Evolutionary conservation across 2,797 vertebrate species (phyloP), one percentile per base, ranked within the genome.

Genomic region (Petrocephalus sullivani): DNA sequence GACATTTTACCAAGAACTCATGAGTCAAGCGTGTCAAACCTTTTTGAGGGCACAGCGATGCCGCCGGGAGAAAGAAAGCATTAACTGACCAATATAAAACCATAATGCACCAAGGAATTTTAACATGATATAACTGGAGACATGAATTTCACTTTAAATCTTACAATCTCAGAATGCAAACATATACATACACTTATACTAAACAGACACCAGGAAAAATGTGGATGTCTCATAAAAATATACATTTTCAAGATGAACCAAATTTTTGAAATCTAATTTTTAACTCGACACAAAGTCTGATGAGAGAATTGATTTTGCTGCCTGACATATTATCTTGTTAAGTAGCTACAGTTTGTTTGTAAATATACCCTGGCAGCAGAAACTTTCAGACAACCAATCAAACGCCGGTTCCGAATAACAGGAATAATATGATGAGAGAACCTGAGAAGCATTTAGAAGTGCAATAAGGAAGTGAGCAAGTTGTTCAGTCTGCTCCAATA

Each of bases 241-340:
- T 14, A 71, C 41, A 85, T 89, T 89, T 54, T 85, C 21, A 85
- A 85, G 8, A 49, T 49, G 71, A 85, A 54, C 61, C 19, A 8
- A 41, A 28, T 81, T 86, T 51, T 37, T 84, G 87, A 89, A 90
- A 91, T 91, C 78, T 86, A 88, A 90, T 91, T 90, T 90, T 46
- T 33, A 88, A 49, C 75, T 49, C 85, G 84, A 88, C 87, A 84
- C 57, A 89, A 58, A 81, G 83, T 90, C 87, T 85, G 3, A 83
- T n/a, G 37, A 71, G 49, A 75, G 23, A 2, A 10, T 14, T 46
- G 19, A 16, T 28, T 67, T 23, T 54, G 21, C 49, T 75, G n/a
- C 54, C 3, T 67, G 6, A 49, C 33, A 33, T 37, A 12, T 54
- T n/a, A 7, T 75, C 51, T 56, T 41, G 23, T 14, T 46, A 78